A percentile compares a stretch with the other conserved stretches of the same genome.
phyloP scores from a whole-genome alignment of 1,140 invertebrate genomes.

The Phymorhynchus buccinoides region DNA sequence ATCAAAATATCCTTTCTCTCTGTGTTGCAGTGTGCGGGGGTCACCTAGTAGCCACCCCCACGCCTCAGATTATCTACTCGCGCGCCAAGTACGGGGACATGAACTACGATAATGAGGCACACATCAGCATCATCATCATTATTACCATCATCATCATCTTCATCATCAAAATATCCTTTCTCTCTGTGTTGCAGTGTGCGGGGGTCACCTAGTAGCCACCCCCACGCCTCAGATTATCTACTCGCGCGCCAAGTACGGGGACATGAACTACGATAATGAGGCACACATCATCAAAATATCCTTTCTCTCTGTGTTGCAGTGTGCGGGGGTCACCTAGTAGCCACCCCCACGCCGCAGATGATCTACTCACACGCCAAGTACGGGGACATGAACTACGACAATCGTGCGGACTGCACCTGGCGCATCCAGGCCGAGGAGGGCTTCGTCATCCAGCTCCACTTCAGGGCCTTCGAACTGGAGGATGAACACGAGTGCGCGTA shows the following conservation, averaged over 20 bases:
- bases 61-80: conserved; percentile 90
- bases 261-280: conserved; percentile 92
- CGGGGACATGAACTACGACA: conserved; percentile 91
- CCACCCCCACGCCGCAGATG: conserved; percentile 82
- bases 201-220: conserved; percentile 86
- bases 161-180: background rate
- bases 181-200: conserved; percentile 84
- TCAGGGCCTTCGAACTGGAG: conserved; percentile 93
- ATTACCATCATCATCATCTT: background rate
- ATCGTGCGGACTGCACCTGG: conserved; percentile 93
- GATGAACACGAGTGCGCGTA: conserved; percentile 88
- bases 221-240: conserved; percentile 87
- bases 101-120: conserved; percentile 92
- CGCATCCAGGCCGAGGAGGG: conserved; percentile 80
- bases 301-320: conserved; percentile 76
- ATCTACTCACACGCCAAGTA: conserved; percentile 95
- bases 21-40: conserved; percentile 90
- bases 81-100: conserved; percentile 93
- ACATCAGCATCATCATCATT: too few species aligned
- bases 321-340: conserved; percentile 91
- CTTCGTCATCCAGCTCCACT: conserved; percentile 81
- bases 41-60: conserved; percentile 82
- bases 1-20: too few species aligned
- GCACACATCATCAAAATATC: background rate
- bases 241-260: conserved; percentile 93